Evolutionary conservation across 1,140 invertebrate genomes (phyloP), one percentile per base, ranked within the genome.

Genomic region (Philopotamus ludificatus): DNA sequence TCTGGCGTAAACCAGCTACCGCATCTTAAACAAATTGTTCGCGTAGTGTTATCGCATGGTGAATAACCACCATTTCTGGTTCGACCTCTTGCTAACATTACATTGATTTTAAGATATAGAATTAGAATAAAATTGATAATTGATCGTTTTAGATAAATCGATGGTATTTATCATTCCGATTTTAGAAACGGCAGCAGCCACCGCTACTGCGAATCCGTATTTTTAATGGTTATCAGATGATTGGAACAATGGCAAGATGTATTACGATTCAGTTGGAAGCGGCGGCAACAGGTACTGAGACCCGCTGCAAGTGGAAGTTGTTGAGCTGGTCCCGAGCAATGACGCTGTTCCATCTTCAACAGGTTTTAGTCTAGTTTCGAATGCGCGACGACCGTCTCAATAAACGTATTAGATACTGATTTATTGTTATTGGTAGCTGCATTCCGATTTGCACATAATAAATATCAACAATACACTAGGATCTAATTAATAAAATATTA

Each of bases 11-110:
- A 18, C 55, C 55, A 22, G 42, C 42, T 57, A 57, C 53, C 53
- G 53, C 53, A 42, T 34, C 42, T 23, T 8, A 44, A 47, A 60
- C 42, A 60, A 60, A 60, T 60, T 47, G 42, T 60, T 47, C 28
- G 57, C 42, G 18, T 60, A 42, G 57, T 57, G 23, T 57, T 57
- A 42, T 57, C 34, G 34, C 34, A 20, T 55, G 25, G 25, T 1
- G 1, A 34, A 34, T 12, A 12, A 12, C 28, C 28, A 34, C 28
- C 4, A 34, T 4, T 47, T 47, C 44, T 16, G 44, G n/a, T 16
- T 47, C 44, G 44, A 47, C 44, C 44, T 47, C 44, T 9, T 16
- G 18, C 8, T 20, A 20, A 47, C n/a, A n/a, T n/a, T n/a, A n/a
- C n/a, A n/a, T n/a, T n/a, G n/a, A n/a, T n/a, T n/a, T n/a, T n/a